Evolutionary conservation across 2,888 invertebrate genomes (phyloP).

Genomic region (Athalia cordata): DNA sequence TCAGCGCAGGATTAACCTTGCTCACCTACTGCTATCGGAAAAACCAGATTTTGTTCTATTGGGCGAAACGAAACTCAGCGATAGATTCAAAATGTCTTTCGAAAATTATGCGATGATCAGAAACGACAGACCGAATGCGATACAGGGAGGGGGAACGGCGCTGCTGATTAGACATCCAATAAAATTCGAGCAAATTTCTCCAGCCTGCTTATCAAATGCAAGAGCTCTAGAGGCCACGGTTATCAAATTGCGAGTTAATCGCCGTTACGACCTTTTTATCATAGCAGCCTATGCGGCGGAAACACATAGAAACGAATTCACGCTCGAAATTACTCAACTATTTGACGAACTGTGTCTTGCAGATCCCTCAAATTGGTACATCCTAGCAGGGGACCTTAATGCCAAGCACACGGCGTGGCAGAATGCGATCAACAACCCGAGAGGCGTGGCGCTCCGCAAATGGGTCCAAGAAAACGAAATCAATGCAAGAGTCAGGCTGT

Average conservation of each 20-base stretch:
- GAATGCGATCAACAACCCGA: conserved; percentile 8
- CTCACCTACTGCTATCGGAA: conserved; percentile 33
- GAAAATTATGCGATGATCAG: conserved; percentile 34
- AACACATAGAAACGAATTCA: conserved; percentile 47
- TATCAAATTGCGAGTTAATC: conserved; percentile 25
- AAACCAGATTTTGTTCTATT: conserved; percentile 44
- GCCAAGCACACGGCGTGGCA: conserved; percentile 44
- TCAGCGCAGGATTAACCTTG: conserved; percentile 44
- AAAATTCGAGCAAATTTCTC: not conserved
- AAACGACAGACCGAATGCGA: conserved; percentile 25
- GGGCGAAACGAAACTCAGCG: conserved; percentile 49
- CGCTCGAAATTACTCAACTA: conserved; percentile 44
- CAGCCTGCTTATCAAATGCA: not conserved
- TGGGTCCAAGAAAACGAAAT: conserved; percentile 41
- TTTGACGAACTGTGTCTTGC: conserved; percentile 36
- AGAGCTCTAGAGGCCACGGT: conserved; percentile 45
- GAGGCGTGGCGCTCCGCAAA: conserved; percentile 27
- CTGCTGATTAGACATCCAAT: conserved; percentile 46
- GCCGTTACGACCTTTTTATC: conserved; percentile 24
- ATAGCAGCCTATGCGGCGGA: conserved; percentile 48
- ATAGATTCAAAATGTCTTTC: conserved; percentile 37
- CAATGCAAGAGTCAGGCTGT: conserved; percentile 6
- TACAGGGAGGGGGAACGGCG: conserved; percentile 51
- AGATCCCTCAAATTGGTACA: conserved; percentile 40
- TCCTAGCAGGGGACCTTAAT: conserved; percentile 52